Percentiles rank a stretch among this genome's conserved stretches.
Conservation (phyloP, 2,113 vertebrate species). For the Zootoca vivipara region DNA sequence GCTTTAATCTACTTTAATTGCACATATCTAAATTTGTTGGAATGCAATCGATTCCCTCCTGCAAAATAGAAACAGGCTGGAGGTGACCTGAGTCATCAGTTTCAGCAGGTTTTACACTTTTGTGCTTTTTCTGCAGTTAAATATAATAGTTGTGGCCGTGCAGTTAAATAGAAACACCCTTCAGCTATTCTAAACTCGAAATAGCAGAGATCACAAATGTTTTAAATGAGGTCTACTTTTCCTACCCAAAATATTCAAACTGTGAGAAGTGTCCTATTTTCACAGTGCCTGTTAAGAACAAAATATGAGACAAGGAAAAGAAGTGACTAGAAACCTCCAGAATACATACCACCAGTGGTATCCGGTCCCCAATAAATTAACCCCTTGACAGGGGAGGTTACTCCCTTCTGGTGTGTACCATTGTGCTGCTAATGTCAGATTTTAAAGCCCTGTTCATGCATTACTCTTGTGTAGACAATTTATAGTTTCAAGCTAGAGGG, state of each 20-base stretch:
- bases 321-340: not conserved
- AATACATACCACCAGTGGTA: no score
- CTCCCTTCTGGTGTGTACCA: no score
- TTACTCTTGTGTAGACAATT: no score
- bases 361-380: no score
- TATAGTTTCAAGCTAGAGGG: no score
- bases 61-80: no score
- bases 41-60: not conserved
- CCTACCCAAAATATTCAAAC: slow-evolving; percentile 19
- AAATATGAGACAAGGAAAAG: not conserved
- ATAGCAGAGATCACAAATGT: slow-evolving; percentile 42
- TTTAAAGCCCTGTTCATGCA: no score
- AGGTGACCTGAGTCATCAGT: slow-evolving; percentile 11
- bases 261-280: slow-evolving; percentile 15
- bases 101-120: slow-evolving; percentile 48
- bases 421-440: no score
- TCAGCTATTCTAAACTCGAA: slow-evolving; percentile 47
- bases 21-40: not conserved
- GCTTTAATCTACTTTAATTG: not conserved
- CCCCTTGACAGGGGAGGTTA: no score
- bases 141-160: slow-evolving; percentile 48
- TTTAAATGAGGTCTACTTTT: slow-evolving; percentile 26
- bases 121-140: slow-evolving; percentile 54
- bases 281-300: not conserved
- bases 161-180: slow-evolving; percentile 49